Conservation (phyloP, 2,797 vertebrate species). For the Cottoperca gobio region DNA sequence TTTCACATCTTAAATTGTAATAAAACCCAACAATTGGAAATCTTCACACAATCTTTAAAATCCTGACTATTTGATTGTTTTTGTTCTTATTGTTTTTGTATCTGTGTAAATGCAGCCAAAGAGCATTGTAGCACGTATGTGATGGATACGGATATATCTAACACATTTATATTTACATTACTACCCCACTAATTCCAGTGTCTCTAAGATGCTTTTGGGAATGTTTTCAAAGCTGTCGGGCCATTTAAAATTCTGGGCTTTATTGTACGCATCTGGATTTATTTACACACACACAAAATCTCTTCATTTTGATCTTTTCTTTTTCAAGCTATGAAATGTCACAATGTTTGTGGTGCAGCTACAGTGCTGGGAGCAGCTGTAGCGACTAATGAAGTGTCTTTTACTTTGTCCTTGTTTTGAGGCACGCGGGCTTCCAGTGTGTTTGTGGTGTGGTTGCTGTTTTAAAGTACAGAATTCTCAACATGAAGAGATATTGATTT, state of each 20-base stretch:
- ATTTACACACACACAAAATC: not conserved
- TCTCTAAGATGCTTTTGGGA: not conserved
- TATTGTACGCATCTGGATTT: not conserved
- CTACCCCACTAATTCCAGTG: not conserved
- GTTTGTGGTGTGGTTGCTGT: not conserved
- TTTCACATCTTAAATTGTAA: slow-evolving; percentile 3
- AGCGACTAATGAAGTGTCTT: not conserved
- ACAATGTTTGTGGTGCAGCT: slow-evolving; percentile 32
- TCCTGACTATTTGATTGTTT: no score
- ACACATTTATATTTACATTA: not conserved
- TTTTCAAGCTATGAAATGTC: slow-evolving; percentile 32
- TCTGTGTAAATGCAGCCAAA: slow-evolving; percentile 42
- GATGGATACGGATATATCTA: not conserved
- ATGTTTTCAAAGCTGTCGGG: not conserved
- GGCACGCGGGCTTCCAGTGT: slow-evolving; percentile 3
- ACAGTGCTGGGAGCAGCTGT: slow-evolving; percentile 21
- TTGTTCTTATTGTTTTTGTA: slow-evolving; percentile 7
- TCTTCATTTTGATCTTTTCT: slow-evolving; percentile 25
- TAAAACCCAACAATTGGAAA: not conserved
- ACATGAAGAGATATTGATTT: slow-evolving; percentile 40
- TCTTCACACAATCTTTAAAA: no score
- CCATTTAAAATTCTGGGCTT: slow-evolving; percentile 19
- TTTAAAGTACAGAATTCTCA: slow-evolving; percentile 25
- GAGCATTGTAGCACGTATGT: not conserved
- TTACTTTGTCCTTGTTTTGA: slow-evolving; percentile 42